phyloP scores from a whole-genome alignment of 2,797 vertebrate species.

The Pteronotus mesoamericanus region DNA sequence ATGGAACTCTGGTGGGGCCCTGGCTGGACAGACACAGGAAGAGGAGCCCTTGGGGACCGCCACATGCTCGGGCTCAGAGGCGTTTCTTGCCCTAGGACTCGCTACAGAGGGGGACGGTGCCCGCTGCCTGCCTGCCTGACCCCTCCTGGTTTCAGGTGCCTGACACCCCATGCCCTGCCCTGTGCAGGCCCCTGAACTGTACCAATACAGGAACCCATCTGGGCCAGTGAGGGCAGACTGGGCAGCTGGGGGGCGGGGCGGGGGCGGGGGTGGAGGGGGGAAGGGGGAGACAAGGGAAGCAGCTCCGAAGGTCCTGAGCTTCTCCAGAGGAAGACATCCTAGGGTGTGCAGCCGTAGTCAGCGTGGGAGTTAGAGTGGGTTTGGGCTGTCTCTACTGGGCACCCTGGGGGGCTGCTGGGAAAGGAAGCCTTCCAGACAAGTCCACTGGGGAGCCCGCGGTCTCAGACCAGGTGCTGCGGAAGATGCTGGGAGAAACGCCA shows the following conservation, averaged over 20 bases:
- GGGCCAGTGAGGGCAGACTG: neutral
- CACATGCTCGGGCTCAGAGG: neutral
- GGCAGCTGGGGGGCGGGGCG: neutral
- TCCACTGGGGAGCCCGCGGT: neutral
- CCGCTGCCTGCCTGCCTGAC: neutral
- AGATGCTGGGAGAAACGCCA: fast-evolving
- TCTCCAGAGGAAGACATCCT: neutral
- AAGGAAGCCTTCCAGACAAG: slow-evolving; percentile 11
- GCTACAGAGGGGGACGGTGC: neutral
- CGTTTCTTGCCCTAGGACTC: neutral
- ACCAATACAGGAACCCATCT: neutral
- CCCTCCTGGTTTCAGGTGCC: neutral
- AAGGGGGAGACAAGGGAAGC: neutral
- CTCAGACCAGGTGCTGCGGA: neutral
- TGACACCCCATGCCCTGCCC: neutral
- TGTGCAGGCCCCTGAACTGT: fast-evolving
- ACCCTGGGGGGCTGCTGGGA: neutral
- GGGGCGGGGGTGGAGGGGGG: too few species aligned
- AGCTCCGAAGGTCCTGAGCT: neutral
- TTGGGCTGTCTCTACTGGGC: fast-evolving
- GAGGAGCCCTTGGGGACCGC: neutral
- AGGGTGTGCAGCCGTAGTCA: neutral
- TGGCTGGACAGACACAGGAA: neutral
- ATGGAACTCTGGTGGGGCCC: neutral
- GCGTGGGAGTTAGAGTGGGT: fast-evolving